These are phyloP conservation scores for Heterodera carotae DNA, from an alignment of 1,140 invertebrate species.

Conservation along the genomic window DNA sequence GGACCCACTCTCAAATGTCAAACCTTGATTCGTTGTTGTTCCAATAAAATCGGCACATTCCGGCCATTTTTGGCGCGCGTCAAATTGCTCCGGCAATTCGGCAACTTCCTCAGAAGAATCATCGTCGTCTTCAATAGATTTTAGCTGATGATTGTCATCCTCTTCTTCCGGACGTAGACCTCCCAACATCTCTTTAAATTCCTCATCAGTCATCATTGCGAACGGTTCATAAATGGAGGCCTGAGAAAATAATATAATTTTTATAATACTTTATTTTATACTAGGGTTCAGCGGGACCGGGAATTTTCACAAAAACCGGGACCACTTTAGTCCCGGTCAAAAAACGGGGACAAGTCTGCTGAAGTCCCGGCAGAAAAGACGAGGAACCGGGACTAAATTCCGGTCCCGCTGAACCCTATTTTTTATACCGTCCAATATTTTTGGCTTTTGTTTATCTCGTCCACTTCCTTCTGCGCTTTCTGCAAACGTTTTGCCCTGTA, in stretches of 20 bases:
- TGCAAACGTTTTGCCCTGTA: neutral
- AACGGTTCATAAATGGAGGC: neutral
- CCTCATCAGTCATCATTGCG: neutral
- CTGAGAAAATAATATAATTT: neutral
- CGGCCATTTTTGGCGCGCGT: slow-evolving; percentile 69
- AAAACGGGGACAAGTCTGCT: no score
- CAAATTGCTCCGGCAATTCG: slow-evolving; percentile 71
- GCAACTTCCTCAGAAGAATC: no score
- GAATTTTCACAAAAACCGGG: no score
- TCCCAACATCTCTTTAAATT: neutral
- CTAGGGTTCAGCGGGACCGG: no score
- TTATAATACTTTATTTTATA: neutral
- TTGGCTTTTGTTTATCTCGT: neutral
- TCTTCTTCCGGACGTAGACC: neutral
- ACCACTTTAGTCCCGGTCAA: no score
- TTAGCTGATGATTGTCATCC: neutral
- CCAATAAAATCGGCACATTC: slow-evolving; percentile 75
- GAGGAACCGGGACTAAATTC: no score
- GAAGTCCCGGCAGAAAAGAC: no score
- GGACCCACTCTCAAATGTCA: no score
- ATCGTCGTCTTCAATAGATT: neutral
- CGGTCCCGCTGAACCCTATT: no score
- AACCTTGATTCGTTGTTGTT: slow-evolving; percentile 69
- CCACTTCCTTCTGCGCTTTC: neutral
- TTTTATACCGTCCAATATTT: neutral